Percentiles rank a stretch among this genome's conserved stretches.
phyloP scores from a whole-genome alignment of 2,797 vertebrate genomes.

The Pseudomugil gertrudae region DNA sequence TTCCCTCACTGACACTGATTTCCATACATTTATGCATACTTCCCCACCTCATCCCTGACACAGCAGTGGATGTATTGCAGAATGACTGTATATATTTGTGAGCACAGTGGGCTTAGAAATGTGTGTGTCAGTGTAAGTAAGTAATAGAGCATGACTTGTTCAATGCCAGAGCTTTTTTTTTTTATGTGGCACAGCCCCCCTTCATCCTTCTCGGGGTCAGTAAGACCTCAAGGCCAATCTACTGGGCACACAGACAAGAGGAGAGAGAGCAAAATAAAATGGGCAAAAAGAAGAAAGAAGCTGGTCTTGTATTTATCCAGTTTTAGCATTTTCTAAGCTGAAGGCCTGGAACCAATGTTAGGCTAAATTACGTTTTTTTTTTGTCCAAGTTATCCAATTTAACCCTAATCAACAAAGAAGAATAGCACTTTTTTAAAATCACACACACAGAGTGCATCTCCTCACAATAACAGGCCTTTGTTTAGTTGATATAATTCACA shows the following conservation, averaged over 20 bases:
- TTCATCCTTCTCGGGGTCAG: constrained; percentile 58
- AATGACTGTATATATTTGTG: constrained; percentile 13
- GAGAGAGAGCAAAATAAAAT: constrained; percentile 39
- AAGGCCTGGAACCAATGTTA: constrained; percentile 34
- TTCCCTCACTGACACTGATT: constrained; percentile 45
- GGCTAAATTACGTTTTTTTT: neutral
- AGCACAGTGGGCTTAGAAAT: constrained; percentile 20
- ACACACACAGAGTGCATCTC: neutral
- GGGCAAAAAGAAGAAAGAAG: constrained; percentile 61
- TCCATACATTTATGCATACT: constrained; percentile 46
- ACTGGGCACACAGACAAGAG: constrained; percentile 55
- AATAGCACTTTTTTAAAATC: neutral
- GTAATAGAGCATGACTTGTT: constrained; percentile 70
- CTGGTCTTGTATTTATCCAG: constrained; percentile 52
- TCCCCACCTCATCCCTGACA: constrained; percentile 6
- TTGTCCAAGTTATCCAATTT: neutral
- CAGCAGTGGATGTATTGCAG: constrained; percentile 15
- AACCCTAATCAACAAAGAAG: too few relatives aligned
- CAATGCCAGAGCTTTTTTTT: constrained; percentile 65
- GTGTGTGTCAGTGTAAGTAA: constrained; percentile 37
- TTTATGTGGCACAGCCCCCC: constrained; percentile 26
- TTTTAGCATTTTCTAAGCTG: constrained; percentile 24
- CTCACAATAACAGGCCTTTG: neutral
- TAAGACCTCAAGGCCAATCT: constrained; percentile 67
- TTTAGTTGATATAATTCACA: neutral